A percentile compares a stretch with the other conserved stretches of the same genome.
Conservation (phyloP, 2,113 vertebrate genomes). For the Psittacus erithacus region DNA sequence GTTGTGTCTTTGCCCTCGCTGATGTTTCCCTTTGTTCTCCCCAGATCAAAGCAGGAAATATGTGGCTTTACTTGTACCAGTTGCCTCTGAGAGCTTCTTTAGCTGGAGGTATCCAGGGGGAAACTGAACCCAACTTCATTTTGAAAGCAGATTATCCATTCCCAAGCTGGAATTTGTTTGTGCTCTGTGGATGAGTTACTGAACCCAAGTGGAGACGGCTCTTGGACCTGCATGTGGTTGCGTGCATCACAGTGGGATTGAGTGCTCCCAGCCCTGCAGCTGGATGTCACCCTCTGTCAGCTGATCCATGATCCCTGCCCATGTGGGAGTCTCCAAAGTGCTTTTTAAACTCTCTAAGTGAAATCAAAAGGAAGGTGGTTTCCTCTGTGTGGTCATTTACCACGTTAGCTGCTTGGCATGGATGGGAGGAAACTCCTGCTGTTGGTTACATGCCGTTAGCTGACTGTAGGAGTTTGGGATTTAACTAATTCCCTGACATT, state of each 20-base stretch:
- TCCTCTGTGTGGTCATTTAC: not conserved
- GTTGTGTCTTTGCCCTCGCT: not conserved
- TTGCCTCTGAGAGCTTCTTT: not conserved
- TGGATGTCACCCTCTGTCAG: not conserved
- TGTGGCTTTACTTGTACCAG: rapidly evolving
- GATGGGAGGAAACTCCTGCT: not conserved
- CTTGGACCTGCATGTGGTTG: rapidly evolving
- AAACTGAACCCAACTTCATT: not conserved
- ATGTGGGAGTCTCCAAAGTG: not conserved
- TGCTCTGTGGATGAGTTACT: rapidly evolving
- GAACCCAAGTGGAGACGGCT: rapidly evolving
- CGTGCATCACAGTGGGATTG: rapidly evolving
- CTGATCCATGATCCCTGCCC: rapidly evolving
- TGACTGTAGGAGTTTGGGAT: not conserved
- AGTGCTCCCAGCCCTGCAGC: not conserved
- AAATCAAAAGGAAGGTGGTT: not conserved
- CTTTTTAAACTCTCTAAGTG: not conserved
- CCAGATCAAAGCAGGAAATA: not conserved
- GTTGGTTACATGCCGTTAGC: rapidly evolving
- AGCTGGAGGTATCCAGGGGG: not conserved
- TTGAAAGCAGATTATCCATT: rapidly evolving
- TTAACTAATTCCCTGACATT: not conserved
- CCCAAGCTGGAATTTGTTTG: rapidly evolving
- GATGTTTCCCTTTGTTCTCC: slow-evolving; percentile 5
- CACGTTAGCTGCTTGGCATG: rapidly evolving